Evolutionary conservation across 2,888 invertebrate genomes (phyloP).

Genomic region (Tridacna gigas): DNA sequence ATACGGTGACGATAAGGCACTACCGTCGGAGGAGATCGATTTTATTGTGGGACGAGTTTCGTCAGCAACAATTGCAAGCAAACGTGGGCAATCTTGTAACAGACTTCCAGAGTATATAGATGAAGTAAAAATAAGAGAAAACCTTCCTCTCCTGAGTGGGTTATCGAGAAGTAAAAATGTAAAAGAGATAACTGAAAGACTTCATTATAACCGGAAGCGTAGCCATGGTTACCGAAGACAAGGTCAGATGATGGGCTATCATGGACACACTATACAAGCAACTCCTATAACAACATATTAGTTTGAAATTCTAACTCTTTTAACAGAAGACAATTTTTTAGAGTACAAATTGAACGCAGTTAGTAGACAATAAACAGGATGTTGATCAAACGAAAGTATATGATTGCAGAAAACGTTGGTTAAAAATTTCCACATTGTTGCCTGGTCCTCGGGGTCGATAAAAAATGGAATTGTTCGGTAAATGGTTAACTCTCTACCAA

Average conservation of each 20-base stretch:
- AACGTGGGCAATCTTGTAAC: constrained; percentile 43
- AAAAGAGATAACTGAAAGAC: constrained; percentile 65
- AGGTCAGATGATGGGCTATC: constrained; percentile 17
- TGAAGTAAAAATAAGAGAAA: constrained; percentile 68
- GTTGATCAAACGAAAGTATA: too few species aligned
- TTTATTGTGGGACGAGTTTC: constrained; percentile 65
- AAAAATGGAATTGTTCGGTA: too few species aligned
- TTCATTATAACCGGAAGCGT: constrained; percentile 57
- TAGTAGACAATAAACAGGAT: background rate
- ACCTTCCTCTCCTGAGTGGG: constrained; percentile 70
- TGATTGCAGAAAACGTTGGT: too few species aligned
- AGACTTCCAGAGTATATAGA: constrained; percentile 63
- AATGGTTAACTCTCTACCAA: too few species aligned
- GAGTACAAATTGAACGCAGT: background rate
- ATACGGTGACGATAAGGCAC: constrained; percentile 61
- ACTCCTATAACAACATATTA: constrained; percentile 58
- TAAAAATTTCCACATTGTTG: too few species aligned
- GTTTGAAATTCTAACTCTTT: background rate
- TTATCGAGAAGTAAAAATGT: constrained; percentile 65
- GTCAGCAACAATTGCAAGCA: constrained; percentile 59
- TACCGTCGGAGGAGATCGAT: constrained; percentile 69
- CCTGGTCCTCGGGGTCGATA: too few species aligned
- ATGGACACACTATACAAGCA: constrained; percentile 47
- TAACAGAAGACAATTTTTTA: background rate
- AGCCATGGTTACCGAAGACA: background rate